Evolutionary conservation across 2,797 vertebrate genomes (phyloP).

Genomic region (Cossypha niveicapilla): DNA sequence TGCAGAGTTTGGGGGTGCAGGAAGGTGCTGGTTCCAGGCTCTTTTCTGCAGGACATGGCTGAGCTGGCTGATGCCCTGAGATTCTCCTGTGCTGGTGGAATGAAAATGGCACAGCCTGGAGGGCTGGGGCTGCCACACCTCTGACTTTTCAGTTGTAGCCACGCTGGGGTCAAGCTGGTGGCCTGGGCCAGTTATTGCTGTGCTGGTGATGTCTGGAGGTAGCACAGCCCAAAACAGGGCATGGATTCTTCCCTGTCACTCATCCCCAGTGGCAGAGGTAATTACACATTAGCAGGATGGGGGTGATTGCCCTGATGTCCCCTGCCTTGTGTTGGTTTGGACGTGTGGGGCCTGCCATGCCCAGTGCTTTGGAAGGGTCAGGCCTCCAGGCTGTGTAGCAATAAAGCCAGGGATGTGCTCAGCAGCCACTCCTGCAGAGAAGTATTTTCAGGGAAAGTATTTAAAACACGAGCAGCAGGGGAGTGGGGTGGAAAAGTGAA

Average conservation of each 20-base stretch:
- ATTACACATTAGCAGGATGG: rapidly evolving
- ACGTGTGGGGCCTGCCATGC: background rate
- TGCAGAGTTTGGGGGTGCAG: background rate
- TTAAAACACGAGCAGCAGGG: conserved; percentile 50
- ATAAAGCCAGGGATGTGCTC: background rate
- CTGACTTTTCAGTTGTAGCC: background rate
- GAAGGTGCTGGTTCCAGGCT: background rate
- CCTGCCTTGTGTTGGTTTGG: background rate
- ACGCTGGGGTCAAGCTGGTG: background rate
- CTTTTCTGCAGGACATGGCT: background rate
- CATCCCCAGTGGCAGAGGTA: background rate
- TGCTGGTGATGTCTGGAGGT: background rate
- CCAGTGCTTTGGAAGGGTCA: background rate
- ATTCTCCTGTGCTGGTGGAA: background rate
- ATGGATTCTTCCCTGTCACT: rapidly evolving
- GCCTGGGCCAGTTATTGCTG: background rate
- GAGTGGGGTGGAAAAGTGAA: conserved; percentile 32
- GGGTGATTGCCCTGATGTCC: background rate
- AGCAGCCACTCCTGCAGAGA: conserved; percentile 12
- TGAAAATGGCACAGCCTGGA: background rate
- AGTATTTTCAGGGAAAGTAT: conserved; percentile 49
- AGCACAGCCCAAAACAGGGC: background rate
- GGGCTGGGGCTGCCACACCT: background rate
- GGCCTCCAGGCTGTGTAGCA: background rate
- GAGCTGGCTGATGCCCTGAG: background rate